Conservation (phyloP, 2,888 invertebrate genomes). For the Alviniconcha strummeri region DNA sequence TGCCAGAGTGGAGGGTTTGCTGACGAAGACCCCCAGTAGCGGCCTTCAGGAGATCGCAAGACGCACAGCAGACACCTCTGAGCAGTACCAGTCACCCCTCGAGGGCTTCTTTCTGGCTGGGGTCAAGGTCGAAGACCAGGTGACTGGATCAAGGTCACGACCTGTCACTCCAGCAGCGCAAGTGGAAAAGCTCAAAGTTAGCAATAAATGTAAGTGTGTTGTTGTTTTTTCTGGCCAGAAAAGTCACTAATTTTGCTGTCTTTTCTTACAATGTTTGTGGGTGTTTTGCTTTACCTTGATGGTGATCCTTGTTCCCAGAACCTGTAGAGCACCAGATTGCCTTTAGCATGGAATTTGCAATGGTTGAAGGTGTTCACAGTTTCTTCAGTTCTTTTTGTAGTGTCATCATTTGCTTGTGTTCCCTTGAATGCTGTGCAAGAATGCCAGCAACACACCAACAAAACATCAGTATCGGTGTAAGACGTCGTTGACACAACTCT, state of each 20-base stretch:
- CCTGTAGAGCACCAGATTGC: too few species aligned
- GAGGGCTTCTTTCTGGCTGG: constrained; percentile 65
- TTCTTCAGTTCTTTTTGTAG: too few species aligned
- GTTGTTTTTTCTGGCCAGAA: not conserved
- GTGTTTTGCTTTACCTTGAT: not conserved
- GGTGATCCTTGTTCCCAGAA: too few species aligned
- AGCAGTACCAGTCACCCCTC: constrained; percentile 51
- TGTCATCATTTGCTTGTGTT: too few species aligned
- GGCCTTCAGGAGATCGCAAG: constrained; percentile 56
- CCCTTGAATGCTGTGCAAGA: too few species aligned
- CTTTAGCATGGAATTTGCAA: too few species aligned
- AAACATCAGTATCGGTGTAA: too few species aligned
- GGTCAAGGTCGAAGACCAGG: constrained; percentile 48
- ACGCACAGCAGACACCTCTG: constrained; percentile 4
- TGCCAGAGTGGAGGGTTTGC: constrained; percentile 53
- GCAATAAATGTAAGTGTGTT: constrained; percentile 60
- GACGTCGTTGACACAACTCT: too few species aligned
- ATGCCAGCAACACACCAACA: too few species aligned
- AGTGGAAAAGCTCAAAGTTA: constrained; percentile 54
- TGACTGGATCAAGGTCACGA: constrained; percentile 17
- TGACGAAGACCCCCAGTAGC: constrained; percentile 65
- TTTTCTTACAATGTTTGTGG: not conserved
- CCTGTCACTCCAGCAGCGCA: constrained; percentile 17
- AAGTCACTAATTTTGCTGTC: not conserved
- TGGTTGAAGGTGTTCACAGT: too few species aligned